Evolutionary conservation across 2,113 vertebrate genomes (phyloP).

Genomic region (Rallus limicola): DNA sequence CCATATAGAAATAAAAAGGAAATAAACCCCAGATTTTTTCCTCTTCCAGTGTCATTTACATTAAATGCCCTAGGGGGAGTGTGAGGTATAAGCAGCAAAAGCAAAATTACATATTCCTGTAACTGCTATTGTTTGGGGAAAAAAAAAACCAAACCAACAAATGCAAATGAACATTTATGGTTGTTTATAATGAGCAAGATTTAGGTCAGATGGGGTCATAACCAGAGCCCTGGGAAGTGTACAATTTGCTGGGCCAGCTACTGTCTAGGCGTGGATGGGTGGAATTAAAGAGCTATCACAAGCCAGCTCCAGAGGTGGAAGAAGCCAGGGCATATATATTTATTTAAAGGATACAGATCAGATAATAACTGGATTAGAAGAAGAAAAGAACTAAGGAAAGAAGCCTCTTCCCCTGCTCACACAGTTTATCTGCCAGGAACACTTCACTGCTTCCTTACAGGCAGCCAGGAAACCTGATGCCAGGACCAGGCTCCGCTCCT

Average conservation of each 20-base stretch:
- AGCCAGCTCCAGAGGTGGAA: background rate
- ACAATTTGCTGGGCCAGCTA: background rate
- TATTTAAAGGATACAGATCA: slow-evolving; percentile 30
- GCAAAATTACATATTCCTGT: slow-evolving; percentile 5
- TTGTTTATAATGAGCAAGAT: background rate
- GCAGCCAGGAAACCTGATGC: slow-evolving; percentile 16
- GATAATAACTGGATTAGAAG: slow-evolving; percentile 21
- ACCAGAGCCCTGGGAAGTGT: background rate
- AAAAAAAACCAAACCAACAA: background rate
- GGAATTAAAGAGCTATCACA: background rate
- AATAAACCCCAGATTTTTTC: background rate
- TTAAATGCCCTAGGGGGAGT: background rate
- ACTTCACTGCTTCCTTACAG: background rate
- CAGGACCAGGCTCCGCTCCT: background rate
- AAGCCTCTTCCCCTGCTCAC: background rate
- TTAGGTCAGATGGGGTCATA: background rate
- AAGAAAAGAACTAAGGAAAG: background rate
- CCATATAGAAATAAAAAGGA: background rate
- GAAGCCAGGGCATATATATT: background rate
- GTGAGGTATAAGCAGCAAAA: background rate
- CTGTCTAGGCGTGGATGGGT: background rate
- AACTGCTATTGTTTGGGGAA: background rate
- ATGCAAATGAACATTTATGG: background rate
- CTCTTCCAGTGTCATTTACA: background rate
- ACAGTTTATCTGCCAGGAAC: background rate